Evolutionary conservation across 2,113 vertebrate genomes (phyloP), one percentile per base, ranked within the genome.

Genomic region (Osmerus eperlanus): DNA sequence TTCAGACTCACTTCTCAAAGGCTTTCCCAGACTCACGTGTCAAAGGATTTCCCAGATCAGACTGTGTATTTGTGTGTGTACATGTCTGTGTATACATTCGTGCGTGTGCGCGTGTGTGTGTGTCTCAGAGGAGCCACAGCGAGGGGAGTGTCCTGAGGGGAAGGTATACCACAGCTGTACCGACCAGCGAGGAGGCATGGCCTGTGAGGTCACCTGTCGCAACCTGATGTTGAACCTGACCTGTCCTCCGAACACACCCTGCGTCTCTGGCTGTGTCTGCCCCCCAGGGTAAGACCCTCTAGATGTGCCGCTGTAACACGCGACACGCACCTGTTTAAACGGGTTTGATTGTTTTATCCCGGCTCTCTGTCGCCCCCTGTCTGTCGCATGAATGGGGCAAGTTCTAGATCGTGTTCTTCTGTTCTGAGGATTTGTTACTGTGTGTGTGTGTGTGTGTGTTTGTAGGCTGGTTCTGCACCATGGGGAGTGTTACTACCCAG

Each of bases 151-250:
- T 86, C 94, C 95, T 58, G 94, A 94, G 80, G 62, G 62, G 28
- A 64, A 64, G 29, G 62, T 64, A 16, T 64, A 32, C 62, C 62
- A 64, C 62, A 64, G 62, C 25, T 64, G 62, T 19, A 19, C 64
- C 3, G 41, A 65, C 18, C 64, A 93, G 62, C 87, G 94, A 72
- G 93, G 93, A 71, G 97, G 97, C 19, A 79, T 95, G 78, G 96
- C 95, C 7, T 99, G 96, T 53, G 95, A 94, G 71, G 87, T 92
- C 4, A 98, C 97, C 3, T 99, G 97, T 87, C 92, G 91, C 0
- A 99, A 97, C 81, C 89, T 99, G 83, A 98, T 97, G 91, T 95
- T 99, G 94, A 99, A 99, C 86, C 94, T 99, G 83, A 97, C 96
- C 71, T 99, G 97, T 71, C 91, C 94, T 11, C 96, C 96, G 18